Evolutionary conservation across 2,888 invertebrate genomes (phyloP), one percentile per base, ranked within the genome.

Genomic region (Euproctis similis): DNA sequence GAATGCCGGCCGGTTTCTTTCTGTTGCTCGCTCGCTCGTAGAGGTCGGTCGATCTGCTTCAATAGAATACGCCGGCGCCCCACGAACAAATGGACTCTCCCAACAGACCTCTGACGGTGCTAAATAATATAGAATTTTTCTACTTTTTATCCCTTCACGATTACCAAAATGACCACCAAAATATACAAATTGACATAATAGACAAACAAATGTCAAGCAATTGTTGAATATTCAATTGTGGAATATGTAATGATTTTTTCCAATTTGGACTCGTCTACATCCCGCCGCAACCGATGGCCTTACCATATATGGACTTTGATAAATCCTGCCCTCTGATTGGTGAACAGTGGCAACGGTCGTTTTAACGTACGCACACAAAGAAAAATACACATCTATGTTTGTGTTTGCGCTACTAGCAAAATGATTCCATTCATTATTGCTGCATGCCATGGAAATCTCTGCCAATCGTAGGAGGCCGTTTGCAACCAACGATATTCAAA

Each of bases 261-360:
- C 46, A 53, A 47, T 45, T 57, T 76, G 63, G 73, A 74, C 72
- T 76, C 75, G 84, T 80, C 82, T 73, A 80, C 75, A 85, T 78
- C 77, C 70, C 66, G 53, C 57, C 60, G 62, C 69, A 71, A 85
- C 85, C 85, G 87, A 85, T 88, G 87, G 87, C 86, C 87, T 89
- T 88, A 89, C 92, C 92, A 89, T 91, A 91, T 91, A 91, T 90
- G 91, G 92, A 88, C 90, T 91, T 90, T 88, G 87, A 89, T 88
- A 87, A 87, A 87, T 85, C 67, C 77, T 64, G 86, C 60, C 53
- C 66, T 76, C 71, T 82, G 86, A 92, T 92, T 92, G 92, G 91
- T 81, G 42, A 61, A 78, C 67, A 53, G 52, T 44, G 52, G 57
- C 75, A 77, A 84, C 86, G 84, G 84, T 85, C 75, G 66, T 72